A percentile compares a stretch with the other conserved stretches of the same genome.
Evolutionary conservation across 2,888 invertebrate species (phyloP).

Genomic region (Neoscelio sp.): DNA sequence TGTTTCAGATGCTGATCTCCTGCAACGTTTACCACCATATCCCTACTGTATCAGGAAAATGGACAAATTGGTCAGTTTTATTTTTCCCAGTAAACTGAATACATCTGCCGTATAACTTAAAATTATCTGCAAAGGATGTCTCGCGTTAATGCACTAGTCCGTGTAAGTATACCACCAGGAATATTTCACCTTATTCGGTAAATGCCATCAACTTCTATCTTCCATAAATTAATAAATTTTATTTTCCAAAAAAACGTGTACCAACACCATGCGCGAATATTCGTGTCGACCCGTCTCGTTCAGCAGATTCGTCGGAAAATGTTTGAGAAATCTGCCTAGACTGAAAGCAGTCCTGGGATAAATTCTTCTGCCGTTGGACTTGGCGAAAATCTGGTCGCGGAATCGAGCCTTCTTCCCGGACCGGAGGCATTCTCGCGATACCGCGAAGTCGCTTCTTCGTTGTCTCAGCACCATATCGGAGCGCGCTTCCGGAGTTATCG

Average conservation of each 20-base stretch:
- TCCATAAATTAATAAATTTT: no score
- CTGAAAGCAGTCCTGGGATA: constrained; percentile 25
- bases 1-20: no score
- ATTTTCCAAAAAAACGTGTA: not conserved
- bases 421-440: constrained; percentile 25
- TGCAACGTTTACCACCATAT: no score
- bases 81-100: no score
- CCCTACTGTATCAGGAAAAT: no score
- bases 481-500: not conserved
- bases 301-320: not conserved
- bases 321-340: constrained; percentile 1
- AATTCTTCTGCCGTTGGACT: constrained; percentile 13
- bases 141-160: no score
- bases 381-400: constrained; percentile 23
- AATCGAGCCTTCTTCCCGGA: constrained; percentile 14
- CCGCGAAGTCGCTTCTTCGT: constrained; percentile 27
- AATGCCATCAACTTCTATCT: no score
- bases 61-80: no score
- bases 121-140: no score
- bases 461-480: constrained; percentile 44
- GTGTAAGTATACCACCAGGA: no score
- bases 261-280: constrained; percentile 11
- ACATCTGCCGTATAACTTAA: no score
- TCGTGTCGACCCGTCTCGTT: not conserved
- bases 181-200: no score